Evolutionary conservation across 2,797 vertebrate genomes (phyloP).

Genomic region (Hyperoplus lanceolatus): DNA sequence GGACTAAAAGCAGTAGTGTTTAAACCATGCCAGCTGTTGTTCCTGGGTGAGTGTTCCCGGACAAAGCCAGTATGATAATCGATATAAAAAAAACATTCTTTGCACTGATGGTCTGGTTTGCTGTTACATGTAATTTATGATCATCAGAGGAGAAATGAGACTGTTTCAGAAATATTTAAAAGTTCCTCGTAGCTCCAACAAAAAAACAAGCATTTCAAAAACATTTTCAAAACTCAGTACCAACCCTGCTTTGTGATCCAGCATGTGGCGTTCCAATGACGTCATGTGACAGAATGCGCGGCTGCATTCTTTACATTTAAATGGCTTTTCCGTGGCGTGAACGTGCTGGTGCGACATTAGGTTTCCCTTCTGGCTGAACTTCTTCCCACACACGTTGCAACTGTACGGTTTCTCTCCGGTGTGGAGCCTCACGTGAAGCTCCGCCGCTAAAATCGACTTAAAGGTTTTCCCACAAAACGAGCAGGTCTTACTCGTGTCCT

Average conservation of each 20-base stretch:
- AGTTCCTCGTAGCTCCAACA: no score
- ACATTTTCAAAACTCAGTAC: no score
- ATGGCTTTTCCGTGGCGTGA: constrained; percentile 57
- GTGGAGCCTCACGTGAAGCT: constrained; percentile 70
- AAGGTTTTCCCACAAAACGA: constrained; percentile 66
- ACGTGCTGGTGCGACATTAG: constrained; percentile 57
- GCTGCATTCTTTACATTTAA: constrained; percentile 62
- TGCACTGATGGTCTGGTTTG: no score
- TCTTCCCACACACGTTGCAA: constrained; percentile 67
- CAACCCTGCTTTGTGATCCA: constrained; percentile 28
- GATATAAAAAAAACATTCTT: no score
- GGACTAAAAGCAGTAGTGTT: no score
- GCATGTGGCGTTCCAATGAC: constrained; percentile 66
- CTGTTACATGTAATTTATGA: no score
- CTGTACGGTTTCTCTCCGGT: constrained; percentile 71
- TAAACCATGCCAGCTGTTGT: no score
- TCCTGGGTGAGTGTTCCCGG: no score
- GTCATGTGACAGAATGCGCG: constrained; percentile 62
- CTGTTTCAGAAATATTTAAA: no score
- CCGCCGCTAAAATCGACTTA: constrained; percentile 65
- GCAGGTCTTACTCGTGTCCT: constrained; percentile 59
- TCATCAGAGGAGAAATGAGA: no score
- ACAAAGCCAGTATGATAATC: no score
- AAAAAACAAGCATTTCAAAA: no score
- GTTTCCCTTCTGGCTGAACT: constrained; percentile 70